These are phyloP conservation scores for Dicaeum eximium DNA, from an alignment of 2,113 vertebrate species.

Conservation along the genomic window DNA sequence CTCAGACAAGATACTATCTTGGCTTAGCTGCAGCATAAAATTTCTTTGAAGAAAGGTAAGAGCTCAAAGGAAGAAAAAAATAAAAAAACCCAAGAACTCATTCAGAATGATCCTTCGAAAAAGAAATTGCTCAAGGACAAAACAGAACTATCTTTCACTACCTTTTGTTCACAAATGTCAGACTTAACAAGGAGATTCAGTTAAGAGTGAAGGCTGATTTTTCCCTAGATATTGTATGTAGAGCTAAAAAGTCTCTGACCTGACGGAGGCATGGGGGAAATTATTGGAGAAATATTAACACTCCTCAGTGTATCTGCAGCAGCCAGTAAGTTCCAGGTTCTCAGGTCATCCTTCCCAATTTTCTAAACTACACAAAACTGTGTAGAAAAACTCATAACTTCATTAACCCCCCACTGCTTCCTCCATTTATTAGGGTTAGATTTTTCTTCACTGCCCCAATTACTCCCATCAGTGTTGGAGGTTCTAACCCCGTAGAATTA, in stretches of 20 bases:
- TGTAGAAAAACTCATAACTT: not conserved
- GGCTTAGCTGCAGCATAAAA: not conserved
- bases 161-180: not conserved
- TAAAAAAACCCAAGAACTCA: not conserved
- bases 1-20: not conserved
- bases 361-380: not conserved
- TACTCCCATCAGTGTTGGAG: accelerated
- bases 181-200: not conserved
- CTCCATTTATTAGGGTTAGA: not conserved
- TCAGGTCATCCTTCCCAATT: not conserved
- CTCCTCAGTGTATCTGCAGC: not conserved
- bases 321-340: not conserved
- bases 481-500: not conserved
- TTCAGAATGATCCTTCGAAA: not conserved
- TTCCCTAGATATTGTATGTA: not conserved
- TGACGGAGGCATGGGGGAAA: accelerated
- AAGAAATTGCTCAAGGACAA: not conserved
- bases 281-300: not conserved
- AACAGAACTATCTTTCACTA: not conserved
- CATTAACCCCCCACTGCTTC: not conserved
- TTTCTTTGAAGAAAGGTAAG: not conserved
- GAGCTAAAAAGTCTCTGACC: not conserved
- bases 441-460: accelerated
- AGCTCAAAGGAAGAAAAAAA: not conserved
- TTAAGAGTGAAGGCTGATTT: not conserved